Evolutionary conservation across 2,113 vertebrate species (phyloP).

Genomic region (Strigops habroptila): DNA sequence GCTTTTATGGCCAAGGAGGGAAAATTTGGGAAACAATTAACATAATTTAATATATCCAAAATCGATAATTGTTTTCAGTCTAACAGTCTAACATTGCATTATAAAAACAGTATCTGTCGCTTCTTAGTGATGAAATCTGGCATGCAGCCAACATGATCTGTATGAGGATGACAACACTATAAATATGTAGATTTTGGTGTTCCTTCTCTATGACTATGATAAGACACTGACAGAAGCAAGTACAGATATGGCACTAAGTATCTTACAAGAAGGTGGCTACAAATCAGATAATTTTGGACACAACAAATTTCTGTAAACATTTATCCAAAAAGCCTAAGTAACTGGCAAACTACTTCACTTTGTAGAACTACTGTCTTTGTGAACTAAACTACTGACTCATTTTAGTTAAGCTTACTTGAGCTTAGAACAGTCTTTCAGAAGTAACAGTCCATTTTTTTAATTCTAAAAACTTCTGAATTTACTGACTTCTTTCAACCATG

Average conservation of each 20-base stretch:
- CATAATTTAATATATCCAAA: constrained; percentile 85
- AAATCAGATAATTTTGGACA: constrained; percentile 43
- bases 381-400: neutral
- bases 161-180: constrained; percentile 72
- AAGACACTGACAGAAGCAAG: constrained; percentile 64
- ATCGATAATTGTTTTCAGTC: constrained; percentile 78
- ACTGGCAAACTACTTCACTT: neutral
- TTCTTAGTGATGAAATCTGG: constrained; percentile 74
- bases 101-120: constrained; percentile 63
- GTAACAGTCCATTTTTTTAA: neutral
- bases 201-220: constrained; percentile 57
- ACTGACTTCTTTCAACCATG: constrained; percentile 33
- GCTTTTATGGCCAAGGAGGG: constrained; percentile 91
- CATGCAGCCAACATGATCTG: constrained; percentile 77
- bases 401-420: neutral
- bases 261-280: constrained; percentile 8
- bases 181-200: constrained; percentile 46
- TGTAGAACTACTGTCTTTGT: neutral
- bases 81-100: constrained; percentile 82
- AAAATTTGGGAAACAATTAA: constrained; percentile 96
- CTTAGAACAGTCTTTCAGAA: constrained; percentile 22
- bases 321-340: neutral
- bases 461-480: constrained; percentile 26
- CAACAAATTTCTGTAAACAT: neutral
- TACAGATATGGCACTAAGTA: constrained; percentile 27